Percentiles rank a stretch among this genome's conserved stretches.
phyloP scores from a whole-genome alignment of 2,888 invertebrate species.

The Coelogynopora nodosa region DNA sequence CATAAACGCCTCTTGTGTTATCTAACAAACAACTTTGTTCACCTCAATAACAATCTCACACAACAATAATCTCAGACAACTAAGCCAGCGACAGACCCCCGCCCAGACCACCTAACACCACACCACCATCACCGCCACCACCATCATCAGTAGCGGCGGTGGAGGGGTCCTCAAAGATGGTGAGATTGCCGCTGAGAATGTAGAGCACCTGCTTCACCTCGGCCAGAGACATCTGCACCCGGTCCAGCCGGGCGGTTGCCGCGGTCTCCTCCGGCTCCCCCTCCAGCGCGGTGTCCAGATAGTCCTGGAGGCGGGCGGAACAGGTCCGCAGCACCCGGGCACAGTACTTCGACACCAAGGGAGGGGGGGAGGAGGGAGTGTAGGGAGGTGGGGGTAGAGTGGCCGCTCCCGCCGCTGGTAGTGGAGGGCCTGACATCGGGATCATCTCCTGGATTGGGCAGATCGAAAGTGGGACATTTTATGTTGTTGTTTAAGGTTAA shows the following conservation, averaged over 20 bases:
- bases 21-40: too few relatives aligned
- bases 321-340: not conserved
- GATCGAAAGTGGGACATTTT: too few relatives aligned
- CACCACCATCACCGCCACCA: too few relatives aligned
- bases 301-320: not conserved
- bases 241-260: not conserved
- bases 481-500: too few relatives aligned
- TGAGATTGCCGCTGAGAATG: not conserved
- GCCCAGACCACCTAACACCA: too few relatives aligned
- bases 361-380: not conserved
- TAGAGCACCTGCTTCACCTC: slow-evolving; percentile 11
- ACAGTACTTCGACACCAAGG: not conserved
- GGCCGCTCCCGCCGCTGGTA: not conserved
- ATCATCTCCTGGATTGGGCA: slow-evolving; percentile 10
- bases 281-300: not conserved
- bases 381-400: not conserved
- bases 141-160: too few relatives aligned
- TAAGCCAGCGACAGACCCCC: too few relatives aligned
- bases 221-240: not conserved
- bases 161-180: not conserved
- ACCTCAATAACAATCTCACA: too few relatives aligned
- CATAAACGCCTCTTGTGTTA: too few relatives aligned
- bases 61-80: too few relatives aligned
- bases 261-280: too few relatives aligned
- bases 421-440: too few relatives aligned